Evolutionary conservation across 2,888 invertebrate species (phyloP).

Genomic region (Drosophila picticornis): DNA sequence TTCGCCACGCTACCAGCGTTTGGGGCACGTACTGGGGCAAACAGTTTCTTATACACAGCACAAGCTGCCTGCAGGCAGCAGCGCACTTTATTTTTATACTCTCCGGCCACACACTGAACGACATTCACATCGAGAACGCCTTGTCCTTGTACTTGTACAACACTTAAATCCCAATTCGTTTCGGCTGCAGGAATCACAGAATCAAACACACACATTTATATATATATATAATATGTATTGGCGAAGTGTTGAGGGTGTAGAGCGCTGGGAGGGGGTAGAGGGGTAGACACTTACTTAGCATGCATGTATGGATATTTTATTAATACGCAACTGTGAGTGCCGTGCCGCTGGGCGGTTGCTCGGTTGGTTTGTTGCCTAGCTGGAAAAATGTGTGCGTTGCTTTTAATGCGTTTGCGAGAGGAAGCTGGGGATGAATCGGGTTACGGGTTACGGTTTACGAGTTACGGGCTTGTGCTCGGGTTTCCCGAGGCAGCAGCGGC

Average conservation of each 20-base stretch:
- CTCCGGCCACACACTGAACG: conserved; percentile 19
- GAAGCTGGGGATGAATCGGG: conserved; percentile 1
- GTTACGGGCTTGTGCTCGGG: conserved; percentile 11
- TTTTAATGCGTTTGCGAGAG: conserved; percentile 68
- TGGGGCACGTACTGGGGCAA: conserved; percentile 57
- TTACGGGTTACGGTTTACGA: neutral
- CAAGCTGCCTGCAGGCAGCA: conserved; percentile 40
- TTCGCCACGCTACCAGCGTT: conserved; percentile 16
- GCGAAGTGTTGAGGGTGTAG: neutral
- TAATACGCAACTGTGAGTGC: conserved; percentile 73
- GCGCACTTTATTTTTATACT: conserved; percentile 68
- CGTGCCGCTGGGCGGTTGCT: conserved; percentile 48
- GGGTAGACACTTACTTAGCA: conserved; percentile 74
- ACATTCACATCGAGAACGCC: conserved; percentile 34
- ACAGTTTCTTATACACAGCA: conserved; percentile 40
- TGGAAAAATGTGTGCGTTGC: conserved; percentile 67
- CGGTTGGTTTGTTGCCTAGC: conserved; percentile 36
- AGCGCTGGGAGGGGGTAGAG: conserved; percentile 1
- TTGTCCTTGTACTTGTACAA: conserved; percentile 67
- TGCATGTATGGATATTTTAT: conserved; percentile 80
- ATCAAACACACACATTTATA: conserved; percentile 32
- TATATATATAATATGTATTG: neutral
- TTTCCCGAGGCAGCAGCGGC: conserved; percentile 32
- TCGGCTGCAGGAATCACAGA: conserved; percentile 72
- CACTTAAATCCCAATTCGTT: conserved; percentile 79